Evolutionary conservation across 2,888 invertebrate species (phyloP).

Genomic region (Chirona hameri): DNA sequence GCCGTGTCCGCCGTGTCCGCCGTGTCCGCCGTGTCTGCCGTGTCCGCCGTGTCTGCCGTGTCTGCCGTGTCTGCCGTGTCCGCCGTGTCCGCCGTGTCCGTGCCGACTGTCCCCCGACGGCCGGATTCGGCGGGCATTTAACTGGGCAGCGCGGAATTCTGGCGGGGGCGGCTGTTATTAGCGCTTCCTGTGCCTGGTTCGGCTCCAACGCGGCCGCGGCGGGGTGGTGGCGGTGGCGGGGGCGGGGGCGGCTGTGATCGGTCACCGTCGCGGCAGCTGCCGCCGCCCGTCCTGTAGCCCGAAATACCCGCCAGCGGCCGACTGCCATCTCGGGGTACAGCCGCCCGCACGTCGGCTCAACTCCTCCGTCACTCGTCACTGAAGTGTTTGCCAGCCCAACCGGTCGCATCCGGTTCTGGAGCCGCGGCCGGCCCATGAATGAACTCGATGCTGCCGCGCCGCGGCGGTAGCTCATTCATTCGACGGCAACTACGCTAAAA

Average conservation of each 20-base stretch:
- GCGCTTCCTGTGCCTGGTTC: neutral
- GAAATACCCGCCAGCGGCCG: neutral
- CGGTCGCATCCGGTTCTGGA: no score
- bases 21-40: neutral
- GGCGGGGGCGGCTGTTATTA: neutral
- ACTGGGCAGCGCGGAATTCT: neutral
- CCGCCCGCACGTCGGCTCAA: neutral
- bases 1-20: neutral
- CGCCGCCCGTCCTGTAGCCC: neutral
- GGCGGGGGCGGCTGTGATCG: neutral
- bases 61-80: neutral
- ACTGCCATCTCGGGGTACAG: neutral
- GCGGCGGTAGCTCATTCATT: no score
- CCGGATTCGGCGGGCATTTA: slow-evolving; percentile 9
- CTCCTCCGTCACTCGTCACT: neutral
- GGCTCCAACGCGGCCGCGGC: neutral
- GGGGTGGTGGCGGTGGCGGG: neutral
- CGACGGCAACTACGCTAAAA: no score
- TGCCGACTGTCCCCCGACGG: neutral
- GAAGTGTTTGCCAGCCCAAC: no score
- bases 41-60: neutral
- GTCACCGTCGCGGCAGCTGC: slow-evolving; percentile 5
- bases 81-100: neutral
- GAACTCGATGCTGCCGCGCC: no score
- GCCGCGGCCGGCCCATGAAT: no score